These are phyloP conservation scores for Nesogale talazaci DNA, from an alignment of 2,113 vertebrate species.

Conservation along the genomic window DNA sequence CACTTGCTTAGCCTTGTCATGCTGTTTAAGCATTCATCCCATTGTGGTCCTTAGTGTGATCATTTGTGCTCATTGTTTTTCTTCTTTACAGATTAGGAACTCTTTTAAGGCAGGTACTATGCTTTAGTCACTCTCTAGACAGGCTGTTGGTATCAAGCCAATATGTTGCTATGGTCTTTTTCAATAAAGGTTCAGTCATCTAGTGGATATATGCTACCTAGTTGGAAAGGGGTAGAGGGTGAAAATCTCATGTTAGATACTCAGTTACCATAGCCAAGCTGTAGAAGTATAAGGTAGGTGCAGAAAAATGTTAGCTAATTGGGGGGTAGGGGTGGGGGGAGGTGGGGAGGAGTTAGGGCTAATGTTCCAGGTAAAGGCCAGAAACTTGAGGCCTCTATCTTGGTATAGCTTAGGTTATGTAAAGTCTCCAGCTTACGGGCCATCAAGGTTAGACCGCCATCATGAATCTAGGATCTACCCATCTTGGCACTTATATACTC, in stretches of 20 bases:
- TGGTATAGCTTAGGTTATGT: too few relatives aligned
- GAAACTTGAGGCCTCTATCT: background rate
- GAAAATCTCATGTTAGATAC: conserved; percentile 77
- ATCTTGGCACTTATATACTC: too few relatives aligned
- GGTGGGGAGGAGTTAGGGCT: background rate
- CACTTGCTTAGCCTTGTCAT: background rate
- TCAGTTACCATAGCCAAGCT: conserved; percentile 61
- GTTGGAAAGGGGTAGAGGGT: conserved; percentile 70
- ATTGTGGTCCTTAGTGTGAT: background rate
- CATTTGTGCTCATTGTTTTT: background rate
- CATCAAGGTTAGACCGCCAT: too few relatives aligned
- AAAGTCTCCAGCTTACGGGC: too few relatives aligned
- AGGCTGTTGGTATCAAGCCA: conserved; percentile 44
- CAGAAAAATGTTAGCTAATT: conserved; percentile 45
- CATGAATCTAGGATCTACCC: too few relatives aligned
- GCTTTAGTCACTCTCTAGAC: conserved; percentile 21
- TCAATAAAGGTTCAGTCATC: conserved; percentile 62
- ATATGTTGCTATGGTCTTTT: conserved; percentile 67
- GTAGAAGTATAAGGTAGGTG: conserved; percentile 10
- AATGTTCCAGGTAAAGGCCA: background rate
- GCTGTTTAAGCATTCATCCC: background rate
- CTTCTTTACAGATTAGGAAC: conserved; percentile 42
- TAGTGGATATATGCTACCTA: conserved; percentile 76
- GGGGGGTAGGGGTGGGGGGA: too few relatives aligned
- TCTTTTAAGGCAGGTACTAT: conserved; percentile 1